Conservation (phyloP, 2,888 invertebrate genomes). For the Girardia tigrina region DNA sequence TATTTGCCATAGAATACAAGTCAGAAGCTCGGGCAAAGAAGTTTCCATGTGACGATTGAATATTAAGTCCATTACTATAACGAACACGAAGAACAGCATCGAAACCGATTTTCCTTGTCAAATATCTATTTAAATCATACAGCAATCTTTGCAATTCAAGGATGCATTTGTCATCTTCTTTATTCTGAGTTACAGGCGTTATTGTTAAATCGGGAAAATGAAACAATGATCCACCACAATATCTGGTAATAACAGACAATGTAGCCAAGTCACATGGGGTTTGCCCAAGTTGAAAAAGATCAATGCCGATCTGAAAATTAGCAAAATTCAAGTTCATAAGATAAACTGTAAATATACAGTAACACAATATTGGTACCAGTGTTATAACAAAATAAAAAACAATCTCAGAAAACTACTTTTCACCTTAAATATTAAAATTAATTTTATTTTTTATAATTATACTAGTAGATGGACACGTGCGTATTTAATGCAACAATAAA, state of each 20-base stretch:
- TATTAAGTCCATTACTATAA: constrained; percentile 64
- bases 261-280: constrained; percentile 87
- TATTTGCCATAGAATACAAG: constrained; percentile 80
- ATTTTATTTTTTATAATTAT: too few relatives aligned
- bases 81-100: constrained; percentile 94
- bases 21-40: constrained; percentile 97
- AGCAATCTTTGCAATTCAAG: constrained; percentile 63
- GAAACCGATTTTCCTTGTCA: constrained; percentile 78
- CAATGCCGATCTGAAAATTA: constrained; percentile 80
- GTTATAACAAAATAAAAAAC: too few relatives aligned
- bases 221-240: constrained; percentile 80
- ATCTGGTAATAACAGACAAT: constrained; percentile 73
- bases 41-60: constrained; percentile 97
- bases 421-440: too few relatives aligned
- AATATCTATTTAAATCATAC: constrained; percentile 67
- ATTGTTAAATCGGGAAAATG: constrained; percentile 60
- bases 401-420: too few relatives aligned
- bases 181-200: background rate
- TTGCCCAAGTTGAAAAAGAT: constrained; percentile 77
- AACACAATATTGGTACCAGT: too few relatives aligned
- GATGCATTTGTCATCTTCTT: background rate
- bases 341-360: too few relatives aligned
- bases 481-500: too few relatives aligned
- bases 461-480: too few relatives aligned
- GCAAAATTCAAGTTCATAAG: too few relatives aligned